Conservation (phyloP, 2,797 vertebrate genomes). For the Muraenolepis orangiensis region DNA sequence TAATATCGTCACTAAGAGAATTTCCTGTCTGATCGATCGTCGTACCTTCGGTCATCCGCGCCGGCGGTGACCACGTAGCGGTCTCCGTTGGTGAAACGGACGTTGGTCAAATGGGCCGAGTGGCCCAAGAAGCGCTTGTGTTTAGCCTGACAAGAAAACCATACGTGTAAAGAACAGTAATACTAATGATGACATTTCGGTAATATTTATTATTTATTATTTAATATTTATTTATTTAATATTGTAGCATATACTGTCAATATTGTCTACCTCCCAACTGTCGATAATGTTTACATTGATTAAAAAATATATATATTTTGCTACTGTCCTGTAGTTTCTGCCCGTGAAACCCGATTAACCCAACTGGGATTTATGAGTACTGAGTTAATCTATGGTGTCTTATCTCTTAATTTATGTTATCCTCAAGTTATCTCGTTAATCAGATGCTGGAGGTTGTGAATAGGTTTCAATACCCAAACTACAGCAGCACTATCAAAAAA, state of each 20-base stretch:
- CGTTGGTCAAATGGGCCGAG: conserved; percentile 92
- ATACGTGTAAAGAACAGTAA: neutral
- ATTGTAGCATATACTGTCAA: neutral
- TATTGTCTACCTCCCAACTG: neutral
- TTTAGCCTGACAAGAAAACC: conserved; percentile 81
- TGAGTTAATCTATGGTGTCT: neutral
- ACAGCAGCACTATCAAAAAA: neutral
- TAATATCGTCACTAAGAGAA: neutral
- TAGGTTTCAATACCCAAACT: neutral
- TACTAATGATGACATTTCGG: neutral
- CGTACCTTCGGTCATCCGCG: conserved; percentile 93
- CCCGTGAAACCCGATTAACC: neutral
- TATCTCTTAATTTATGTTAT: neutral
- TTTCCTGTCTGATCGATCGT: neutral
- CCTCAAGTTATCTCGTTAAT: neutral
- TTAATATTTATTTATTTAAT: neutral
- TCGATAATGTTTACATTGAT: neutral
- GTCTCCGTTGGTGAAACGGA: conserved; percentile 92
- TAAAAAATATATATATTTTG: neutral
- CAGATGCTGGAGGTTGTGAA: neutral
- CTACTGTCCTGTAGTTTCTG: too few species aligned
- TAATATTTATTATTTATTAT: neutral
- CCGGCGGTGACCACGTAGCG: conserved; percentile 90
- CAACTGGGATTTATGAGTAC: neutral
- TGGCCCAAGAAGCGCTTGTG: conserved; percentile 97